Evolutionary conservation across 2,797 vertebrate species (phyloP), one percentile per base, ranked within the genome.

Genomic region (Pempheris klunzingeri): DNA sequence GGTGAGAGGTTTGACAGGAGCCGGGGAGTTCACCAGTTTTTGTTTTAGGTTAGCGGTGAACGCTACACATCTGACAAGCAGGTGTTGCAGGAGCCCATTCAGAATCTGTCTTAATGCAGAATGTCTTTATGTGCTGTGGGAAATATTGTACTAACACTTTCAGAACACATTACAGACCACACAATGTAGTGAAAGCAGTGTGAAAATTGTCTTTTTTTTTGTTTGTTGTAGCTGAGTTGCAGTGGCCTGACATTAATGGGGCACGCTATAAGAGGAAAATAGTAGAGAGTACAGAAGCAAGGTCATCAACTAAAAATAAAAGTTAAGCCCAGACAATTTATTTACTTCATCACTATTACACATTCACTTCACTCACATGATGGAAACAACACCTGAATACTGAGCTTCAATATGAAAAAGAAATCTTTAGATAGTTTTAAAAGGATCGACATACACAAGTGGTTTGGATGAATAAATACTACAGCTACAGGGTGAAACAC

Each of bases 201-300:
- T 15, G 36, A 30, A 64, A 77, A 59, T 34, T 44, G 9, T 1
- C 1, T 7, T 7, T 34, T 28, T 49, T 26, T 20, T 49, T 43
- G 15, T n/a, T 49, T 26, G 18, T 49, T 43, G 15, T n/a, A 57
- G 55, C 34, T 24, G 36, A 50, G 59, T 36, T 71, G 32, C 26
- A 30, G 8, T 43, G 47, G 57, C 39, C 63, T 63, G 81, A 71
- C 70, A 57, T 84, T 84, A 63, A 78, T 72, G 20, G 78, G 63
- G 30, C 69, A 60, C 2, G 58, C 39, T 52, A 74, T 71, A 41
- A 50, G 46, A 64, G 46, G 18, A 44, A 66, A 63, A 53, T 0
- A 61, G 43, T n/a, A n/a, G 22, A 49, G 28, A 77, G 68, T 11
- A 80, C 39, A 71, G 20, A 74, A 30, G 22, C 41, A 47, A 50